Evolutionary conservation across 2,797 vertebrate species (phyloP), one percentile per base, ranked within the genome.

Genomic region (Ctenochaetus hawaiiensis): DNA sequence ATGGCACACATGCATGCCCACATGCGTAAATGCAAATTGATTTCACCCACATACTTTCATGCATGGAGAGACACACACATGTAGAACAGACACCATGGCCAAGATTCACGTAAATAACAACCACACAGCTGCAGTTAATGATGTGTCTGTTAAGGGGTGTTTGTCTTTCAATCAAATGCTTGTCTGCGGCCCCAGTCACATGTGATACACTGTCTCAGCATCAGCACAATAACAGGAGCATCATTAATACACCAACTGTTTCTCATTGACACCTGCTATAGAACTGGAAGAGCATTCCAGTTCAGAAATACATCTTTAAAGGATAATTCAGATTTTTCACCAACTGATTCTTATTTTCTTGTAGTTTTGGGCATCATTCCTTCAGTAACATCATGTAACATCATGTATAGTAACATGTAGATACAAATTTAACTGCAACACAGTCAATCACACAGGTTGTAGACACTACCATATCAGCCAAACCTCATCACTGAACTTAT

Each of bases 121-220:
- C 41, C 18, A 20, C 52, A 39, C 34, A 22, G 65, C 37, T 22
- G 56, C 53, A 41, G 72, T 78, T 79, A 87, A 77, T 64, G 62
- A 81, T 54, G 66, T 56, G 64, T 62, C 16, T 64, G n/a, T 63
- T 34, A 6, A 7, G 30, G 30, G 30, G 49, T 71, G 69, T 73
- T 11, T 77, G 66, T 73, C 86, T 75, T 60, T 53, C 59, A 71
- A 78, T 78, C 74, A 84, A 79, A 77, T 49, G 39, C 49, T 77
- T 1, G 23, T 70, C 57, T 67, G 61, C 49, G 75, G 79, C 57
- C 67, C 5, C 22, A 70, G 81, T 54, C 77, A 67, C 66, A 76
- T 78, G 56, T 75, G 77, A 82, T 81, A 82, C 49, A 53, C 61
- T 18, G 72, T 75, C 78, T 81, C 58, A 39, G 48, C 58, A 47